Conservation (phyloP, 2,797 vertebrate genomes). For the Gallinago solitaria region DNA sequence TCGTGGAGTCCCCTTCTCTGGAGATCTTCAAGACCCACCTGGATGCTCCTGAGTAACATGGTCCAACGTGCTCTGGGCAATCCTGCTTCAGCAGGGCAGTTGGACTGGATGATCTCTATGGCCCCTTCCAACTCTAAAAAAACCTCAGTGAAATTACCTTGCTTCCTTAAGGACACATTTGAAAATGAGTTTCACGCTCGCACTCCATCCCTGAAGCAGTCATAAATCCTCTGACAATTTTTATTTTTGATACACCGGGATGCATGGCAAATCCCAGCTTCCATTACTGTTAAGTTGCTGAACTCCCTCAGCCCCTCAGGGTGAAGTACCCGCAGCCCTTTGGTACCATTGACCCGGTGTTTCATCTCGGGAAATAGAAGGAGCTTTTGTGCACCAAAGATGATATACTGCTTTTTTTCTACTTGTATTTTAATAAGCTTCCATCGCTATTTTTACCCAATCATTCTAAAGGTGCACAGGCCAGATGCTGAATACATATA, state of each 20-base stretch:
- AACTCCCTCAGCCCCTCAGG: not conserved
- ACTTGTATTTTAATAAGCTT: constrained; percentile 10
- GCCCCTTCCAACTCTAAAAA: too few species aligned
- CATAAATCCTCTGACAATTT: not conserved
- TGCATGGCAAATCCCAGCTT: not conserved
- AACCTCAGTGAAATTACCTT: not conserved
- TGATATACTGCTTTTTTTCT: not conserved
- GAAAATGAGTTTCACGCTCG: not conserved
- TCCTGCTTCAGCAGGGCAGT: too few species aligned
- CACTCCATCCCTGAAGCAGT: not conserved
- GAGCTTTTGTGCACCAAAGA: not conserved
- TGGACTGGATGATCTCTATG: too few species aligned
- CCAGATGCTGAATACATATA: constrained; percentile 1
- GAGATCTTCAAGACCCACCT: too few species aligned
- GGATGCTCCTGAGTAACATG: too few species aligned
- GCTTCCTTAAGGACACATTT: not conserved
- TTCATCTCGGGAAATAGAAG: not conserved
- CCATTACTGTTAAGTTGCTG: not conserved
- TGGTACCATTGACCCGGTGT: not conserved
- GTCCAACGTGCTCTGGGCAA: too few species aligned
- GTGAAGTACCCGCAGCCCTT: not conserved
- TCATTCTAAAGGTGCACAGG: not conserved
- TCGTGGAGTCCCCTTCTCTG: too few species aligned
- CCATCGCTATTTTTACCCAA: not conserved
- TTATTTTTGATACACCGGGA: not conserved